These are phyloP conservation scores for Aethina tumida DNA, from an alignment of 1,140 invertebrate genomes.

Conservation along the genomic window DNA sequence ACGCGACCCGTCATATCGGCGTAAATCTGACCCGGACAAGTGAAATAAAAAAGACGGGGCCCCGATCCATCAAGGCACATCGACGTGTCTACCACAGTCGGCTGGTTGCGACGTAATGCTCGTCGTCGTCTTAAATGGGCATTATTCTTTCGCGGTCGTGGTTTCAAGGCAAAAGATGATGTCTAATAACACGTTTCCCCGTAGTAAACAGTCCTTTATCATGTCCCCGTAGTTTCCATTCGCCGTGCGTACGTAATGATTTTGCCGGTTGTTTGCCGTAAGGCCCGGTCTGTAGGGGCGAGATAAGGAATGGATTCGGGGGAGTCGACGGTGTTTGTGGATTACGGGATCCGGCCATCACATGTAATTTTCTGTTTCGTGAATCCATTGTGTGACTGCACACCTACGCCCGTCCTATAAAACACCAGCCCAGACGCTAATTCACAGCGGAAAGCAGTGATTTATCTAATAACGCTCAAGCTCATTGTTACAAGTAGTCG, in stretches of 20 bases:
- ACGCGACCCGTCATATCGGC: no score
- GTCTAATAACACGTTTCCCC: constrained; percentile 9
- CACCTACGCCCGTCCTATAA: constrained; percentile 29
- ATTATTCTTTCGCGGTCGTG: no score
- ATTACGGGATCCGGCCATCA: constrained; percentile 13
- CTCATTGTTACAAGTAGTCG: constrained; percentile 28
- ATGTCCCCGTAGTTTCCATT: constrained; percentile 4
- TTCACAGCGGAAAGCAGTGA: constrained; percentile 31
- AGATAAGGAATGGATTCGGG: constrained; percentile 11
- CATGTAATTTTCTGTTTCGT: constrained; percentile 26
- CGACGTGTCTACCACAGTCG: no score
- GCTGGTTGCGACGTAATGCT: no score
- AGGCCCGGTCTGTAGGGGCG: constrained; percentile 8
- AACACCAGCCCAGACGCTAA: constrained; percentile 24
- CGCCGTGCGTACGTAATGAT: constrained; percentile 11
- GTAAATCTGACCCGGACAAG: no score
- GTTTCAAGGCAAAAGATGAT: no score
- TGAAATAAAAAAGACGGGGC: no score
- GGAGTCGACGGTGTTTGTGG: constrained; percentile 3
- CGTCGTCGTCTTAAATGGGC: no score
- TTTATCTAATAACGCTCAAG: constrained; percentile 28
- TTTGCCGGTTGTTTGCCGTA: constrained; percentile 12
- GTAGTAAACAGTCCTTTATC: constrained; percentile 9
- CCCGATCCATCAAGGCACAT: no score
- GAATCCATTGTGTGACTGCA: constrained; percentile 18